Percentiles rank a stretch among this genome's conserved stretches.
Evolutionary conservation across 2,797 vertebrate species (phyloP).

Genomic region (Malurus leucopterus): DNA sequence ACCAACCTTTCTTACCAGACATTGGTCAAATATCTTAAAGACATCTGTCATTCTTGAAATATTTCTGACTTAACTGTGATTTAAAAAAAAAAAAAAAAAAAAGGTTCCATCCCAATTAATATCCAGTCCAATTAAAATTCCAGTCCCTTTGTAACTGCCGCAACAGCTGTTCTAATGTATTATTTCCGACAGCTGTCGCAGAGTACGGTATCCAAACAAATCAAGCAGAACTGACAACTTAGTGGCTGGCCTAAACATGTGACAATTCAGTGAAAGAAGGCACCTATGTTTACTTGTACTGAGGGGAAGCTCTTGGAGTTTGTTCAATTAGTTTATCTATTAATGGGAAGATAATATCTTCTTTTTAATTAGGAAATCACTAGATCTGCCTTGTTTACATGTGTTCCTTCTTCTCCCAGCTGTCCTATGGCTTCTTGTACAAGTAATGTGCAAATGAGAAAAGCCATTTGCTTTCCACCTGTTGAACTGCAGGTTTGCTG

Average conservation of each 20-base stretch:
- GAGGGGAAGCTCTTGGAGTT: constrained; percentile 6
- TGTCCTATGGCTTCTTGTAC: constrained; percentile 27
- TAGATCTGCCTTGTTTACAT: constrained; percentile 50
- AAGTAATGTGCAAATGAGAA: neutral
- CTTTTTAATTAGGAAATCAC: constrained; percentile 51
- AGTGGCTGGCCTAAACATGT: constrained; percentile 26
- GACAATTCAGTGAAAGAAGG: constrained; percentile 5
- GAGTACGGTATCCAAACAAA: constrained; percentile 70
- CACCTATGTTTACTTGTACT: neutral
- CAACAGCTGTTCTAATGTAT: constrained; percentile 78
- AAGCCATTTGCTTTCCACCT: neutral
- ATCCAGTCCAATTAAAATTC: constrained; percentile 70
- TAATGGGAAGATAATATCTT: constrained; percentile 56
- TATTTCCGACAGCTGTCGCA: constrained; percentile 80
- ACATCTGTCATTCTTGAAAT: constrained; percentile 41
- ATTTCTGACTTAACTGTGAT: constrained; percentile 28
- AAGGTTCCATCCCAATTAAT: neutral
- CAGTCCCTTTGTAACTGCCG: constrained; percentile 60
- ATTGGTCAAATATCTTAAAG: constrained; percentile 44
- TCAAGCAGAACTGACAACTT: constrained; percentile 68
- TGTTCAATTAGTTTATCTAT: constrained; percentile 52
- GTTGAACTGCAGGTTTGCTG: neutral
- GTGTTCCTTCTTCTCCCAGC: constrained; percentile 44
- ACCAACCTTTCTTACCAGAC: constrained; percentile 66
- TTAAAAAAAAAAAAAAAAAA: constrained; percentile 18